These are phyloP conservation scores for Rhinatrema bivittatum DNA, from an alignment of 2,797 vertebrate genomes.

Conservation along the genomic window DNA sequence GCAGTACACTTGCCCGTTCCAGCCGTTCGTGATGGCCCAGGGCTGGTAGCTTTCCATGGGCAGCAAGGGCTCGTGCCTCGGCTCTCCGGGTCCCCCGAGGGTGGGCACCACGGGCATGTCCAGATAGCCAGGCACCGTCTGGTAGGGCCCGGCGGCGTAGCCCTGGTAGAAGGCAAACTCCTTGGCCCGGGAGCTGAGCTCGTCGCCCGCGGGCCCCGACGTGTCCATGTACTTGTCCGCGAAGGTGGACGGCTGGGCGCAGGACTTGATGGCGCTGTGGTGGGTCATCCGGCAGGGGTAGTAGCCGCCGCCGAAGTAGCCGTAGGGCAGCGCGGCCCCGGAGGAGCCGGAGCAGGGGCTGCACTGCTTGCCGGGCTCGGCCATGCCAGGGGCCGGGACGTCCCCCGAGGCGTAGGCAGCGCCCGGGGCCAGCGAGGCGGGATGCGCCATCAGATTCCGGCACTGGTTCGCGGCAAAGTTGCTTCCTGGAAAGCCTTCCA, in stretches of 20 bases:
- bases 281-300: conserved; percentile 93
- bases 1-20: conserved; percentile 96
- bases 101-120: conserved; percentile 89
- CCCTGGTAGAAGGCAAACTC: conserved; percentile 96
- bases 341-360: conserved; percentile 89
- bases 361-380: conserved; percentile 92
- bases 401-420: conserved; percentile 79
- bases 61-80: conserved; percentile 84
- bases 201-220: conserved; percentile 72
- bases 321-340: conserved; percentile 87
- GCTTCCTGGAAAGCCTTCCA: conserved; percentile 79
- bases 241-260: conserved; percentile 79
- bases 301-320: conserved; percentile 94
- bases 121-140: conserved; percentile 86
- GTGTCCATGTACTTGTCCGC: conserved; percentile 92
- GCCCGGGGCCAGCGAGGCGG: conserved; percentile 82
- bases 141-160: conserved; percentile 86
- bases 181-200: conserved; percentile 87
- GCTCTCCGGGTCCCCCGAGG: conserved; percentile 78
- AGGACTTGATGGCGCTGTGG: conserved; percentile 82
- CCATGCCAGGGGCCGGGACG: conserved; percentile 79
- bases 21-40: conserved; percentile 91
- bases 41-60: conserved; percentile 96
- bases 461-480: conserved; percentile 91
- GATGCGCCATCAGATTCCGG: conserved; percentile 92